Evolutionary conservation across 2,888 invertebrate genomes (phyloP).

Genomic region (Drosophila dives): DNA sequence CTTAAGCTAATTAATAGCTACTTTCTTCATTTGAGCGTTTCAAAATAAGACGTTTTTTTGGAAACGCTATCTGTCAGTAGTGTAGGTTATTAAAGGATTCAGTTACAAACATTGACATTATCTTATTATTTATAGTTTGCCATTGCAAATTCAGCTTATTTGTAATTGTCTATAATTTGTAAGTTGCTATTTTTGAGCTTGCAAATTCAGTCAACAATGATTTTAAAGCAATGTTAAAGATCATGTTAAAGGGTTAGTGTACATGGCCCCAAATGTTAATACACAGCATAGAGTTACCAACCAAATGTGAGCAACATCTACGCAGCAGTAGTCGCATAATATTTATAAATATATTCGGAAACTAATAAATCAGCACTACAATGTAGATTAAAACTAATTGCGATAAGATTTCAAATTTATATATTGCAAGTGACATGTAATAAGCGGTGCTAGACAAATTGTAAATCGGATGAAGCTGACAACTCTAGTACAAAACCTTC

Average conservation of each 20-base stretch:
- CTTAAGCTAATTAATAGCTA: not conserved
- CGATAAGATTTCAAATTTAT: not conserved
- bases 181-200: not conserved
- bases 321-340: constrained; percentile 1
- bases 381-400: not conserved
- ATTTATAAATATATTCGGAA: not conserved
- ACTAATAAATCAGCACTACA: not conserved
- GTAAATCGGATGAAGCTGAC: constrained; percentile 18
- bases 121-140: not conserved
- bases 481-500: constrained; percentile 40
- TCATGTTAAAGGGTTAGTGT: constrained; percentile 33
- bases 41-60: not conserved
- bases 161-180: no score
- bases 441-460: not conserved
- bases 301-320: constrained; percentile 8
- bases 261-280: constrained; percentile 31
- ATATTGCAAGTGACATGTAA: not conserved
- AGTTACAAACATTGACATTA: not conserved
- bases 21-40: not conserved
- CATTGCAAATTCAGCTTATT: not conserved
- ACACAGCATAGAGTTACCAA: constrained; percentile 22
- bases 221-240: constrained; percentile 24
- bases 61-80: not conserved
- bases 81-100: not conserved
- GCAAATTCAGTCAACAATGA: not conserved